Percentiles rank a stretch among this genome's conserved stretches.
Evolutionary conservation across 2,888 invertebrate species (phyloP).

Genomic region (Sphaeridia pumilis): DNA sequence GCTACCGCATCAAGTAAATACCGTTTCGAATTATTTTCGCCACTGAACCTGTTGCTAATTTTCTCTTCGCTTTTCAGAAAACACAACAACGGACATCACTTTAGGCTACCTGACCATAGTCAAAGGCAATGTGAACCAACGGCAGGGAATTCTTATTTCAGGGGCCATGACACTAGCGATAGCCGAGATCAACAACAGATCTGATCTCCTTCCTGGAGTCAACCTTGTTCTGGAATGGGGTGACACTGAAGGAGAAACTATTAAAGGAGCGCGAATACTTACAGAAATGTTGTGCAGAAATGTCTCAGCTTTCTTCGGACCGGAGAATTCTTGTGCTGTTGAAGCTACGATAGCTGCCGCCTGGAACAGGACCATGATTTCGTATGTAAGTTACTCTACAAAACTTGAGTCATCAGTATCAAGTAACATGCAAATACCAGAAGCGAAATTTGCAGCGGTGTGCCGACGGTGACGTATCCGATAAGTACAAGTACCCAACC

Average conservation of each 20-base stretch:
- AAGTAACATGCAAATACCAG: too few species aligned
- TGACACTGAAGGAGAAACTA: constrained; percentile 71
- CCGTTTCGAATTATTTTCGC: too few species aligned
- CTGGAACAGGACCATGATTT: constrained; percentile 90
- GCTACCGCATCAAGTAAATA: too few species aligned
- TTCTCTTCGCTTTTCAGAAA: constrained; percentile 7
- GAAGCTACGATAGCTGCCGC: constrained; percentile 90
- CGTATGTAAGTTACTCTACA: constrained; percentile 66
- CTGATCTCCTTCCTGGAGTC: constrained; percentile 59
- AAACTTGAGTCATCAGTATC: background rate
- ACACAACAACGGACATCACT: constrained; percentile 48
- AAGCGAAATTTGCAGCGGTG: constrained; percentile 6
- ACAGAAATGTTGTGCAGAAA: constrained; percentile 84
- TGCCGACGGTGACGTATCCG: constrained; percentile 5
- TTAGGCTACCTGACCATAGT: constrained; percentile 77
- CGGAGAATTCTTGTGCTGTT: constrained; percentile 86
- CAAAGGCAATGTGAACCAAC: constrained; percentile 60
- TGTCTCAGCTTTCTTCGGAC: constrained; percentile 86
- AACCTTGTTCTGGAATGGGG: constrained; percentile 61
- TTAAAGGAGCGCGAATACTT: constrained; percentile 66
- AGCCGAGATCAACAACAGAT: constrained; percentile 57
- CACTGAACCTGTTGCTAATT: too few species aligned
- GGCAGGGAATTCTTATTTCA: constrained; percentile 67
- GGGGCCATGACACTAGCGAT: constrained; percentile 84
- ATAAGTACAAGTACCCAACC: constrained; percentile 53